Conservation (phyloP, 1,140 invertebrate species). For the Drosophila setifemur region DNA sequence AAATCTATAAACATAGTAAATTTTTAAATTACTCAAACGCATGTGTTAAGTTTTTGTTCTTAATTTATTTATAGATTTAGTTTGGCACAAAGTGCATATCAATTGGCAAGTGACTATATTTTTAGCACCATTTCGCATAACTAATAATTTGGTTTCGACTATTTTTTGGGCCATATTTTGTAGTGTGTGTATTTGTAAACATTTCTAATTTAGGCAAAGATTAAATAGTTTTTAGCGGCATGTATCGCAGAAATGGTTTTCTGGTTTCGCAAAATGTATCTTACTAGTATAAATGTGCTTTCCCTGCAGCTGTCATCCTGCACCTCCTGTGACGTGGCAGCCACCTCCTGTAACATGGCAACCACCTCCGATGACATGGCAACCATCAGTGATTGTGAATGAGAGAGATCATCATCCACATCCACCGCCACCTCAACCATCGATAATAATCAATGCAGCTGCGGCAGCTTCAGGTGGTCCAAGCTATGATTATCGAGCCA, state of each 20-base stretch:
- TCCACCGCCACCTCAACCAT: neutral
- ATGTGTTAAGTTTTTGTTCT: too few relatives aligned
- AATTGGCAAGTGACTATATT: constrained; percentile 7
- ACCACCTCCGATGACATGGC: constrained; percentile 34
- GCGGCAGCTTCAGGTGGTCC: constrained; percentile 63
- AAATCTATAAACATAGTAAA: too few relatives aligned
- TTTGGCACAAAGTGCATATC: constrained; percentile 9
- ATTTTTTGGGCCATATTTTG: constrained; percentile 28
- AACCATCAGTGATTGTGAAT: constrained; percentile 3
- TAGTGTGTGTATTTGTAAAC: constrained; percentile 3
- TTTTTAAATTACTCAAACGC: too few relatives aligned
- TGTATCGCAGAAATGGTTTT: too few relatives aligned
- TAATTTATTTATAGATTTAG: too few relatives aligned
- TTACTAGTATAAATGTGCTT: neutral
- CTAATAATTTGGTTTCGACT: constrained; percentile 10
- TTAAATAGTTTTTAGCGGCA: neutral
- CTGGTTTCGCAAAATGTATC: too few relatives aligned
- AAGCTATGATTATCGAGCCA: constrained; percentile 1
- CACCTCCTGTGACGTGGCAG: constrained; percentile 11
- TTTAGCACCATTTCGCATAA: constrained; percentile 13
- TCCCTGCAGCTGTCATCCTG: constrained; percentile 55
- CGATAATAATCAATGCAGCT: constrained; percentile 73
- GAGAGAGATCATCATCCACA: constrained; percentile 6
- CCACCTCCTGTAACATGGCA: too few relatives aligned
- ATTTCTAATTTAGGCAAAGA: constrained; percentile 9